Percentiles rank a stretch among this genome's conserved stretches.
Evolutionary conservation across 2,113 vertebrate species (phyloP).

Genomic region (Noctilio leporinus): DNA sequence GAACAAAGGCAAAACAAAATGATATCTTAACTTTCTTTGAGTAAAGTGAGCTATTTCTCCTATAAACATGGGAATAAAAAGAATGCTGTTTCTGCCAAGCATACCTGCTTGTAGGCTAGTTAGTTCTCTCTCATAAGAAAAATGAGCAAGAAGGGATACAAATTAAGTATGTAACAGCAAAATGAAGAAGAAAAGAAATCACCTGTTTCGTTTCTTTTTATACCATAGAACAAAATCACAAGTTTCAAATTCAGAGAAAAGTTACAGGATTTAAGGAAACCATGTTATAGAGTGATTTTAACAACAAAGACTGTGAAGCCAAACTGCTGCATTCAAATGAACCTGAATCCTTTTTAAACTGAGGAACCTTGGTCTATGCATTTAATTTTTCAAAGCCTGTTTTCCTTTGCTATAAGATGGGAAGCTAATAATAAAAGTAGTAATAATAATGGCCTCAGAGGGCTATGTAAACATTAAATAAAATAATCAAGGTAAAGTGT

Average conservation of each 20-base stretch:
- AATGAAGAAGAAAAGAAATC: neutral
- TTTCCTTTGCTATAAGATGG: neutral
- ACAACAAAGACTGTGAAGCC: neutral
- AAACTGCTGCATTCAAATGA: neutral
- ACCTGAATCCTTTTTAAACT: neutral
- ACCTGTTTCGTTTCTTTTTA: neutral
- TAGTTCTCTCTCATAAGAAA: neutral
- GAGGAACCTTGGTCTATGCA: neutral
- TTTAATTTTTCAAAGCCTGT: neutral
- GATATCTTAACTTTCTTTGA: neutral
- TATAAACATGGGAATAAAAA: neutral
- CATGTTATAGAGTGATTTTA: neutral
- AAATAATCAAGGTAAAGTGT: neutral
- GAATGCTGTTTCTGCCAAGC: neutral
- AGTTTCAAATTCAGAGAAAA: neutral
- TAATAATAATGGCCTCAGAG: neutral
- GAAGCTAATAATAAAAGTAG: neutral
- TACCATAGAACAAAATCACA: neutral
- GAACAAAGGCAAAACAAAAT: neutral
- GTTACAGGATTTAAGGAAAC: neutral
- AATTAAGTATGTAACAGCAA: neutral
- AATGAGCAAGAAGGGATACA: neutral
- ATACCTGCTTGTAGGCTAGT: neutral
- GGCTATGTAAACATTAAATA: neutral
- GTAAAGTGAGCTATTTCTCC: neutral